phyloP scores from a whole-genome alignment of 2,888 invertebrate species.

The Drosophila infuscata region DNA sequence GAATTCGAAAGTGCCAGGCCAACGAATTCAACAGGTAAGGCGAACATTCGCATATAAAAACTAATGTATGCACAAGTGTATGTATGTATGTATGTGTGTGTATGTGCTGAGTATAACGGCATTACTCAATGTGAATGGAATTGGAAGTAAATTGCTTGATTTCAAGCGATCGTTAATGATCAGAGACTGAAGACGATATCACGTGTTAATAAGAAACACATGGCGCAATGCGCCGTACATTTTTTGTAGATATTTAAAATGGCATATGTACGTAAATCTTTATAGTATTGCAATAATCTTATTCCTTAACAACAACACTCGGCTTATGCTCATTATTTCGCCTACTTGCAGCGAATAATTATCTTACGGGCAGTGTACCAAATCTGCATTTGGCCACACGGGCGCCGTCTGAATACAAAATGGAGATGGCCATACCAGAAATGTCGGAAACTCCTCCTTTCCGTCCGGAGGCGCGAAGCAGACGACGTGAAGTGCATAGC shows the following conservation, averaged over 20 bases:
- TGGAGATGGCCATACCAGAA: constrained; percentile 33
- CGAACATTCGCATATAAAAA: background rate
- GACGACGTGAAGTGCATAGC: constrained; percentile 57
- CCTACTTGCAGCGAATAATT: constrained; percentile 40
- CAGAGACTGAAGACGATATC: constrained; percentile 1
- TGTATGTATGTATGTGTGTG: background rate
- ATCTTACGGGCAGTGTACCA: constrained; percentile 65
- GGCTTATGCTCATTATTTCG: background rate
- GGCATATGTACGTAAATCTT: background rate
- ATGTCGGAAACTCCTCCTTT: constrained; percentile 22
- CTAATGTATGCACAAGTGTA: constrained; percentile 3
- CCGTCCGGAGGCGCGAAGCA: constrained; percentile 34
- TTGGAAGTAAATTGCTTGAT: constrained; percentile 34
- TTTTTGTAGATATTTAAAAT: background rate
- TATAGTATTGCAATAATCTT: background rate
- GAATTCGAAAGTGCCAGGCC: constrained; percentile 79
- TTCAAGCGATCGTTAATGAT: constrained; percentile 11
- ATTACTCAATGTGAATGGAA: constrained; percentile 49
- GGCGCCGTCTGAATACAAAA: constrained; percentile 17
- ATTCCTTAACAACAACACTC: background rate
- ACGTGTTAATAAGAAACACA: background rate
- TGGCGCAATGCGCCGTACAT: background rate
- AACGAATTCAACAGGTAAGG: constrained; percentile 64
- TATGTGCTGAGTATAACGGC: constrained; percentile 9
- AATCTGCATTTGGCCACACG: constrained; percentile 46